Percentiles rank a stretch among this genome's conserved stretches.
These are phyloP conservation scores for Cantharis nigra DNA, from an alignment of 2,888 invertebrate species.

Conservation along the genomic window DNA sequence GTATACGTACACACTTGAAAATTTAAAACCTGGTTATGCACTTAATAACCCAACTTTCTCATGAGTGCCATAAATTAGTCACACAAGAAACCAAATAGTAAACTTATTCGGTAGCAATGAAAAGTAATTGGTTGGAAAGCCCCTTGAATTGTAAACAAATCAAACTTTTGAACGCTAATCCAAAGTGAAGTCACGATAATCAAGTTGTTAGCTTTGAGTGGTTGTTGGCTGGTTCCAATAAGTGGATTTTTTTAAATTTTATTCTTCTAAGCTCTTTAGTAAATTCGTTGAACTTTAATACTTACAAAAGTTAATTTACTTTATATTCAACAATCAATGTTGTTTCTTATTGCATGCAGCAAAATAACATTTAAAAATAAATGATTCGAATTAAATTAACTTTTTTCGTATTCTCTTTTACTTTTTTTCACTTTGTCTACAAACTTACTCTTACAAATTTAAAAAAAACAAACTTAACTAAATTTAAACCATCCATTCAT, in stretches of 20 bases:
- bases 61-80: slow-evolving; percentile 9
- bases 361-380: background rate
- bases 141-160: slow-evolving; percentile 28
- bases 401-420: background rate
- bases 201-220: slow-evolving; percentile 23
- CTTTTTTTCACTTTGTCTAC: background rate
- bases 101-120: slow-evolving; percentile 6
- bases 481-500: background rate
- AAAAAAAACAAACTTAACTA: background rate
- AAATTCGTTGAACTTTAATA: background rate
- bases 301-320: background rate
- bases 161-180: slow-evolving; percentile 25
- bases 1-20: slow-evolving; percentile 9
- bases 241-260: slow-evolving; percentile 15
- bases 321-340: background rate
- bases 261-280: slow-evolving; percentile 13
- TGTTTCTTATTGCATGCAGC: background rate
- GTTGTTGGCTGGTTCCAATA: slow-evolving; percentile 8
- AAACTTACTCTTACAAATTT: background rate
- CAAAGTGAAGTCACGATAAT: slow-evolving; percentile 21
- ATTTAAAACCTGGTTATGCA: slow-evolving; percentile 15
- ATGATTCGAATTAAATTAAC: background rate
- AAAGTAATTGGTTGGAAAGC: slow-evolving; percentile 19
- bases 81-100: slow-evolving; percentile 6
- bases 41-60: slow-evolving; percentile 18